phyloP scores from a whole-genome alignment of 2,797 vertebrate species.

The Tapera naevia region DNA sequence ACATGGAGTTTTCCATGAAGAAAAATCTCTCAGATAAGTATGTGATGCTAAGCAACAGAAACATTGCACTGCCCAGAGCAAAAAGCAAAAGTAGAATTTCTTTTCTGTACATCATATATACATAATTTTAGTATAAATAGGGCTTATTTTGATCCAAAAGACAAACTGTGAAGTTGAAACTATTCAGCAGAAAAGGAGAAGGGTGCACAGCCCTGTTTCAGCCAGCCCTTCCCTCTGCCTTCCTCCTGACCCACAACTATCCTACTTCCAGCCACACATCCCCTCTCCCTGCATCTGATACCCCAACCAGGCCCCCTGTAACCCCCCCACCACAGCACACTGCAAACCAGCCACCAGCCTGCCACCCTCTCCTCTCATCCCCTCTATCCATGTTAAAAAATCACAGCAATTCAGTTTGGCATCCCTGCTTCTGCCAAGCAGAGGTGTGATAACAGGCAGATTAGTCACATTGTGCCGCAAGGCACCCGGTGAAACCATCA shows the following conservation, averaged over 20 bases:
- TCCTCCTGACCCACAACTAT: background rate
- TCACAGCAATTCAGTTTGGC: background rate
- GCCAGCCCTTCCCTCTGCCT: background rate
- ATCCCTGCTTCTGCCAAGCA: background rate
- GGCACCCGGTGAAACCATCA: background rate
- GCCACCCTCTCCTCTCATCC: background rate
- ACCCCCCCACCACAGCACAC: background rate
- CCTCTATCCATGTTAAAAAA: background rate
- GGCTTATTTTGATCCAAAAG: background rate
- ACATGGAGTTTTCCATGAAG: background rate
- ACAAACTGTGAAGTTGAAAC: background rate
- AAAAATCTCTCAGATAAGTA: background rate
- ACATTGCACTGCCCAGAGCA: background rate
- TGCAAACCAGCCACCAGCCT: background rate
- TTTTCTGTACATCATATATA: background rate
- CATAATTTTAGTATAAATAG: background rate
- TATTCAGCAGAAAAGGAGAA: background rate
- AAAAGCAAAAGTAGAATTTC: background rate
- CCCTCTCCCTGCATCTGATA: background rate
- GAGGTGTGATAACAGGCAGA: background rate
- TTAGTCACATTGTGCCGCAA: background rate
- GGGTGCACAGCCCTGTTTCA: background rate
- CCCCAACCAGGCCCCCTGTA: background rate
- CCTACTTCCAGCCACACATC: background rate
- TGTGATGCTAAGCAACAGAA: background rate